These are phyloP conservation scores for Steromphala cineraria DNA, from an alignment of 2,888 invertebrate species.

Conservation along the genomic window DNA sequence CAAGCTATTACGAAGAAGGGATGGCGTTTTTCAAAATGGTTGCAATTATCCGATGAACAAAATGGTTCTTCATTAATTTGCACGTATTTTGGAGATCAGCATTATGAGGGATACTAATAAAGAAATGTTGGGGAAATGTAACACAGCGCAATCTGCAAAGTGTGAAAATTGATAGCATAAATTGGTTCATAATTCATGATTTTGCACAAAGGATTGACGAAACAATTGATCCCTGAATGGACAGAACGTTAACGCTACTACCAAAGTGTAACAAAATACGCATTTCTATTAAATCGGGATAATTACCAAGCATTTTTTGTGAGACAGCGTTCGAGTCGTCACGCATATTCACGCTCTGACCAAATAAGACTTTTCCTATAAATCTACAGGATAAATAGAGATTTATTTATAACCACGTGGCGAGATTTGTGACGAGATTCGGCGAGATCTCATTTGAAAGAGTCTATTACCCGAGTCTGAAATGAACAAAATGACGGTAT, in stretches of 20 bases:
- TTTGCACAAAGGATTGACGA: not conserved
- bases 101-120: not conserved
- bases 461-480: too few relatives aligned
- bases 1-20: not conserved
- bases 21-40: not conserved
- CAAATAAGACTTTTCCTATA: slow-evolving; percentile 5
- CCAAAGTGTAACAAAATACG: not conserved
- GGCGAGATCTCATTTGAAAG: not conserved
- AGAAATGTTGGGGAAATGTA: not conserved
- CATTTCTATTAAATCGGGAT: slow-evolving; percentile 2
- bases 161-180: slow-evolving; percentile 2
- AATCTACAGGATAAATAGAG: not conserved
- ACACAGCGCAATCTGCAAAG: not conserved
- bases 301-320: not conserved
- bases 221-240: not conserved
- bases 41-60: not conserved
- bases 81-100: not conserved
- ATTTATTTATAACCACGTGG: not conserved
- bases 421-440: not conserved
- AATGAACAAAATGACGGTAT: too few relatives aligned
- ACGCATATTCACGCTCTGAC: not conserved
- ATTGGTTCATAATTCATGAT: slow-evolving; percentile 3
- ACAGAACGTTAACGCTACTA: not conserved
- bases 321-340: not conserved
- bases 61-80: not conserved